Conservation (phyloP, 2,888 invertebrate genomes). For the Chesias legatella region DNA sequence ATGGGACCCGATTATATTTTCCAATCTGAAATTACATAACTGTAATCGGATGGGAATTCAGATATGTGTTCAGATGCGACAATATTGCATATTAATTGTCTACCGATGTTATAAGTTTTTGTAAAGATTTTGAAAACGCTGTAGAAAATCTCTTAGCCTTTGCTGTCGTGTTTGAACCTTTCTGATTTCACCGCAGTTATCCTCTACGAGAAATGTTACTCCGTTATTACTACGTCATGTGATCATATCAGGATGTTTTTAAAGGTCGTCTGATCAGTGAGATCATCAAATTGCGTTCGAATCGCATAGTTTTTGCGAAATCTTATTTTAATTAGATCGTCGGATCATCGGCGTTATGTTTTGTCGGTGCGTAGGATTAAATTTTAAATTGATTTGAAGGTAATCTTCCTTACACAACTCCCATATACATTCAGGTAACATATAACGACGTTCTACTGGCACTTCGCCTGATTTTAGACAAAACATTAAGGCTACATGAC, state of each 20-base stretch:
- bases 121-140: no score
- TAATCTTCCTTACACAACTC: no score
- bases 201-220: constrained; percentile 15
- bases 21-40: no score
- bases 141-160: neutral
- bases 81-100: no score
- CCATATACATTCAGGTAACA: no score
- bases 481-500: no score
- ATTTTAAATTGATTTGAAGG: constrained; percentile 13
- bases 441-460: no score
- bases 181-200: constrained; percentile 18
- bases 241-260: constrained; percentile 47
- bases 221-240: constrained; percentile 16
- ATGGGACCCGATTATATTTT: no score
- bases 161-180: constrained; percentile 5
- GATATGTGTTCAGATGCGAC: no score
- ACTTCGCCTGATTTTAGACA: no score
- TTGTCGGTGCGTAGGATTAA: constrained; percentile 3
- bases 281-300: constrained; percentile 49
- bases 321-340: constrained; percentile 20
- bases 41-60: no score
- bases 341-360: constrained; percentile 8
- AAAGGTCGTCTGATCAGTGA: constrained; percentile 66
- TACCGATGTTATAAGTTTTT: no score
- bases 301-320: constrained; percentile 26